A percentile compares a stretch with the other conserved stretches of the same genome.
Evolutionary conservation across 1,140 invertebrate genomes (phyloP).

Genomic region (Asobara japonica): DNA sequence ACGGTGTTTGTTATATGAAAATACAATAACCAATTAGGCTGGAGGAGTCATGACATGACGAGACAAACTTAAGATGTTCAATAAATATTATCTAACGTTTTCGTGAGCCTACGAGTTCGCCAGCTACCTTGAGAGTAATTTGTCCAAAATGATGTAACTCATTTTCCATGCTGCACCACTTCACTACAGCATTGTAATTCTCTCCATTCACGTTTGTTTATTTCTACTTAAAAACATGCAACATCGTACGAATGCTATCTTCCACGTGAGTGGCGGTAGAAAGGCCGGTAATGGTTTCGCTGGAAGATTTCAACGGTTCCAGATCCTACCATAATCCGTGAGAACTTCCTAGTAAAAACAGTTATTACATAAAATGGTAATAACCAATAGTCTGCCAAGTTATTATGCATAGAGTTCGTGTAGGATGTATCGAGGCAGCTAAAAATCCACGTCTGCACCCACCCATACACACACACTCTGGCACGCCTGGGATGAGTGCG

Average conservation of each 20-base stretch:
- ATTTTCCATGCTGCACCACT: too few species aligned
- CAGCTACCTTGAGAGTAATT: too few species aligned
- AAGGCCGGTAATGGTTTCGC: not conserved
- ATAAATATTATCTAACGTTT: too few species aligned
- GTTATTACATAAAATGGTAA: conserved; percentile 5
- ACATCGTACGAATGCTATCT: not conserved
- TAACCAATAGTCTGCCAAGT: not conserved
- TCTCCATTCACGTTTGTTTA: not conserved
- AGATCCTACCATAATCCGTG: not conserved
- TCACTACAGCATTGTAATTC: not conserved
- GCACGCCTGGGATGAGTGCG: too few species aligned
- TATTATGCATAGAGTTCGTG: not conserved
- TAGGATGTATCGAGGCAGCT: not conserved
- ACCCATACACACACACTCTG: too few species aligned
- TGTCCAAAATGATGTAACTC: too few species aligned
- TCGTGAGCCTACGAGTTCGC: too few species aligned
- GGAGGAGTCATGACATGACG: too few species aligned
- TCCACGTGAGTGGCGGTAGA: not conserved
- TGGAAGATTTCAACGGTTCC: not conserved
- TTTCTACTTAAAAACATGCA: not conserved
- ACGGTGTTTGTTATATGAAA: too few species aligned
- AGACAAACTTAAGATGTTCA: too few species aligned
- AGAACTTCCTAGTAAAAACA: conserved; percentile 15
- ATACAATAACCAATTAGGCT: too few species aligned
- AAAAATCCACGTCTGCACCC: not conserved